A percentile compares a stretch with the other conserved stretches of the same genome.
Evolutionary conservation across 2,888 invertebrate species (phyloP).

Genomic region (Drosophila kuntzei): DNA sequence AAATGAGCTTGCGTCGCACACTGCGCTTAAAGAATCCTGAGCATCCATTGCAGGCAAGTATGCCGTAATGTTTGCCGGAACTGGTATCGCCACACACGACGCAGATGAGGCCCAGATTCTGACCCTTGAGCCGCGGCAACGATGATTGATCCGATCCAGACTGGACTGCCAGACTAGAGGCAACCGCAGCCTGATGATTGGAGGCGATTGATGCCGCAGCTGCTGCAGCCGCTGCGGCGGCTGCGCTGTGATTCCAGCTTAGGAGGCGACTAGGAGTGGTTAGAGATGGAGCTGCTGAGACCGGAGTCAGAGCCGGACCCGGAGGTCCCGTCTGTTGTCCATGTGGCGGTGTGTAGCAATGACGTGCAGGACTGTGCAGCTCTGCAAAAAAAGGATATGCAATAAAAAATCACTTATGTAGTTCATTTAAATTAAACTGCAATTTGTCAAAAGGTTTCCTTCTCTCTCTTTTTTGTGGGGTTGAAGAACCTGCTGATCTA

Average conservation of each 20-base stretch:
- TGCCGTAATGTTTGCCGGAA: constrained; percentile 98
- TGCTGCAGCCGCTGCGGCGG: constrained; percentile 74
- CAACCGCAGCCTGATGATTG: constrained; percentile 62
- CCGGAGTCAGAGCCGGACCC: constrained; percentile 24
- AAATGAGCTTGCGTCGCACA: constrained; percentile 97
- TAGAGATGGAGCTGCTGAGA: constrained; percentile 31
- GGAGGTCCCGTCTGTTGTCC: constrained; percentile 37
- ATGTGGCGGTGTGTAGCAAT: constrained; percentile 82
- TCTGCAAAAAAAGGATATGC: constrained; percentile 66
- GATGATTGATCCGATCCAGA: constrained; percentile 33
- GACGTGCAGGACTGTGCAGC: constrained; percentile 81
- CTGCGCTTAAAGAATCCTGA: constrained; percentile 99
- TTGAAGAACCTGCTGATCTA: constrained; percentile 60
- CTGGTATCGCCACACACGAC: constrained; percentile 99
- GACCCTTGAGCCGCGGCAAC: constrained; percentile 85
- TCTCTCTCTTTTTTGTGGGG: background rate
- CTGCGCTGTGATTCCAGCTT: constrained; percentile 84
- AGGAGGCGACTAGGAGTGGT: constrained; percentile 77
- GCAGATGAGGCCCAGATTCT: constrained; percentile 93
- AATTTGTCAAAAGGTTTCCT: constrained; percentile 67
- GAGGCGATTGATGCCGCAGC: constrained; percentile 58
- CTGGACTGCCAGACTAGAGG: constrained; percentile 62
- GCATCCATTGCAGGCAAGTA: constrained; percentile 99
- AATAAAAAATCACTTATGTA: constrained; percentile 78
- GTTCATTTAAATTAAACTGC: constrained; percentile 82